phyloP scores from a whole-genome alignment of 2,797 vertebrate species.

The Sphenopsis melanotis region DNA sequence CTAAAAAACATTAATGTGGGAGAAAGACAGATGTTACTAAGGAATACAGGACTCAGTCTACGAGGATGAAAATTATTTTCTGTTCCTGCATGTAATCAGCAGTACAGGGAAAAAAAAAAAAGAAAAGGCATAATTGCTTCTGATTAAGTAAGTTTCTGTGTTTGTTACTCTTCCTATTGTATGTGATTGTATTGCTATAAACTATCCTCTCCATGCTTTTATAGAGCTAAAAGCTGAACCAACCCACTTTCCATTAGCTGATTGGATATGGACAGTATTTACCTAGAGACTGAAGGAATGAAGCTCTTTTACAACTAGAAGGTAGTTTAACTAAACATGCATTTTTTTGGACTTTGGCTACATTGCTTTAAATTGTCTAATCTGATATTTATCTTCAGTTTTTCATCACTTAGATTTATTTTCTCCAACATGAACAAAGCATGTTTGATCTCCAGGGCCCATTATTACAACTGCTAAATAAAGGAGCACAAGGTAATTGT shows the following conservation, averaged over 20 bases:
- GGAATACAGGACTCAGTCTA: slow-evolving; percentile 8
- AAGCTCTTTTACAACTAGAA: not conserved
- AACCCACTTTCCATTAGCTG: not conserved
- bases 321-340: not conserved
- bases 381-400: not conserved
- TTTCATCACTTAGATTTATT: not conserved
- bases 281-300: not conserved
- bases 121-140: not conserved
- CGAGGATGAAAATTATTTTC: slow-evolving; percentile 13
- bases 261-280: not conserved
- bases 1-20: slow-evolving; percentile 62
- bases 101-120: not conserved
- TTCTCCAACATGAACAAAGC: not conserved
- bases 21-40: slow-evolving; percentile 61
- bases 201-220: not conserved
- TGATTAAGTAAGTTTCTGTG: not conserved
- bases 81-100: not conserved
- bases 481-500: not conserved
- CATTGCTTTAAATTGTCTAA: not conserved
- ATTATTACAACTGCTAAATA: not conserved
- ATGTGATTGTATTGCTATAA: not conserved
- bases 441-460: not conserved
- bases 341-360: not conserved
- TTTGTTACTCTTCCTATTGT: not conserved
- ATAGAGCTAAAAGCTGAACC: not conserved